Base-by-base conservation (phyloP, 2,113 vertebrate genomes). In the Myanophis thanlyinensis region DNA sequence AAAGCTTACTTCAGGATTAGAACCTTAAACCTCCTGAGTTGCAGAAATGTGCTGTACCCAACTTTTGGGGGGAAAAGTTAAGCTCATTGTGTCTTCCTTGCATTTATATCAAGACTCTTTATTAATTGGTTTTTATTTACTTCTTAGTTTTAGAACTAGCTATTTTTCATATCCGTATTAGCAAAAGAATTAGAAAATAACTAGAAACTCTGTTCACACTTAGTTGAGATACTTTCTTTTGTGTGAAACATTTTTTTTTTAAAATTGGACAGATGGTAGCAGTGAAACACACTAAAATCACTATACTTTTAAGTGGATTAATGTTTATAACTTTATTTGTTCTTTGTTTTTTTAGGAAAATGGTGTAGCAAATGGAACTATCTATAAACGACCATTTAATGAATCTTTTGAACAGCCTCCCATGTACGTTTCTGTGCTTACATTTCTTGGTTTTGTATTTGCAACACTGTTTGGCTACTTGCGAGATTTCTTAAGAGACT, bases 391-490 rank as follows among this genome's bases (percentile, higher is more conserved):
- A 89, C 93, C 94, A 49, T 96, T 95, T 91, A 96, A 96, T 54
- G 98, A 99, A 95, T 96, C 97, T 62, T 99, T 98, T 97, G 98
- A 99, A 52, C 98, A 99, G 96, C 97, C 99, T 10, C 98, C 99
- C n/a, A 98, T 99, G 96, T 98, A 98, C 52, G 98, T 98, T 92
- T 98, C 98, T 35, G 98, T 99, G 93, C 93, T 99, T 92, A 99
- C 99, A 62, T 98, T 98, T 94, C 85, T 99, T 96, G 98, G 98
- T 85, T 99, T 98, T 97, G 98, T 98, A 93, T 97, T 99, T 91
- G 98, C 98, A 96, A 98, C 98, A 5, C 94, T 99, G 85, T 99
- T 99, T 96, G 99, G 99, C 94, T 98, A 99, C 97, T 92, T 99
- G 93, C 97, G 98, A 97, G 99, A 99, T 94, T 99, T 99, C 95